Evolutionary conservation across 2,797 vertebrate species (phyloP).

Genomic region (Brachyalestes nurse): DNA sequence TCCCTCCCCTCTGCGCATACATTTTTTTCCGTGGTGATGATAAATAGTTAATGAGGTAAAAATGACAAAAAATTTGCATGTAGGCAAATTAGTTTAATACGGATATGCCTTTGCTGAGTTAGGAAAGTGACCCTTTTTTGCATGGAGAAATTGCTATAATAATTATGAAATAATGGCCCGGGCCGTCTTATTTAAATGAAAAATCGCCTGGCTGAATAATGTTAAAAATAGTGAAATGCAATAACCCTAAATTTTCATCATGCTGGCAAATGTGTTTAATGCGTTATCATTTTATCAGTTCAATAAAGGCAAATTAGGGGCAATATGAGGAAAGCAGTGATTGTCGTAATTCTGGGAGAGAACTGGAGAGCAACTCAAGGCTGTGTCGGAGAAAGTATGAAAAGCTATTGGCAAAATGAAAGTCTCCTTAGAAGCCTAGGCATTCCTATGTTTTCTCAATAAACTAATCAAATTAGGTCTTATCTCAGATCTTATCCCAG

Average conservation of each 20-base stretch:
- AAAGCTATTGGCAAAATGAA: conserved; percentile 69
- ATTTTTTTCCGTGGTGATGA: conserved; percentile 81
- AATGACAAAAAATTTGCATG: conserved; percentile 98
- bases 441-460: conserved; percentile 68
- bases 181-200: conserved; percentile 84
- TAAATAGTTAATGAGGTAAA: conserved; percentile 98
- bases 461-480: conserved; percentile 63
- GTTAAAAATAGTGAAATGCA: conserved; percentile 90
- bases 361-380: conserved; percentile 69
- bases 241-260: conserved; percentile 92
- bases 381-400: conserved; percentile 70
- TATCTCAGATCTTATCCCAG: conserved; percentile 10
- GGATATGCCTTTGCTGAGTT: conserved; percentile 89
- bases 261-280: conserved; percentile 83
- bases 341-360: conserved; percentile 78
- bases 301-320: conserved; percentile 92
- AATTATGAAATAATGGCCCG: conserved; percentile 85
- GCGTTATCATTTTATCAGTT: conserved; percentile 88
- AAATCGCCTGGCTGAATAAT: conserved; percentile 85
- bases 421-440: conserved; percentile 72
- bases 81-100: conserved; percentile 96
- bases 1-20: conserved; percentile 92
- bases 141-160: conserved; percentile 84
- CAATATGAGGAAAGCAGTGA: conserved; percentile 88
- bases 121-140: conserved; percentile 92